Evolutionary conservation across 2,797 vertebrate genomes (phyloP), one percentile per base, ranked within the genome.

Genomic region (Gouania willdenowi): DNA sequence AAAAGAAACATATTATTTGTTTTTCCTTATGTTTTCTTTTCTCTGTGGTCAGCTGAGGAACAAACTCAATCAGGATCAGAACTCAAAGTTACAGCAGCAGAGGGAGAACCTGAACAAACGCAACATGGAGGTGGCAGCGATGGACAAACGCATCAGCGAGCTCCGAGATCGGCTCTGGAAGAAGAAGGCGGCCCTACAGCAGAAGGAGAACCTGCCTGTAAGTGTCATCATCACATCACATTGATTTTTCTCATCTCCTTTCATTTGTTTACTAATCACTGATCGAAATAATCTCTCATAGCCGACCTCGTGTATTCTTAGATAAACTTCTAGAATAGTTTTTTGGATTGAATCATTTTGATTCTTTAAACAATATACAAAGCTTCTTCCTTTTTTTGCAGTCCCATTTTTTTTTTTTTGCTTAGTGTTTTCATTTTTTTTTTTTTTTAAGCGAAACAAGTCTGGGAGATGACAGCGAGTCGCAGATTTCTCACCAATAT

Each of bases 21-120:
- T 15, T 31, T 13, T 25, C 3, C 35, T 33, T n/a, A n/a, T n/a
- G n/a, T n/a, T n/a, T n/a, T n/a, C n/a, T 11, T 20, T 11, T 57
- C 8, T 40, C n/a, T 29, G 1, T 31, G 21, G 3, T 26, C 66
- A 99, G 97, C 57, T 98, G 80, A 93, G 94, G 76, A 98, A 98
- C 85, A 95, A 94, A 66, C 85, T 99, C 84, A 98, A 98, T 75
- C 94, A 96, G 67, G 95, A 98, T 73, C 97, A 99, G 82, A 97
- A 91, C 81, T 89, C 89, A 47, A 95, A 93, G 80, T 83, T 98
- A 75, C 96, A 97, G 67, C 94, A 94, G 51, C 96, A 98, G 86
- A 90, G 94, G 45, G 96, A 98, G 65, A 93, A 83, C 71, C 86
- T 99, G 75, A 98, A 94, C 70, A 95, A 95, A 72, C 92, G 93